A percentile compares a stretch with the other conserved stretches of the same genome.
Evolutionary conservation across 1,140 invertebrate species (phyloP).

Genomic region (Aphidius ervi): DNA sequence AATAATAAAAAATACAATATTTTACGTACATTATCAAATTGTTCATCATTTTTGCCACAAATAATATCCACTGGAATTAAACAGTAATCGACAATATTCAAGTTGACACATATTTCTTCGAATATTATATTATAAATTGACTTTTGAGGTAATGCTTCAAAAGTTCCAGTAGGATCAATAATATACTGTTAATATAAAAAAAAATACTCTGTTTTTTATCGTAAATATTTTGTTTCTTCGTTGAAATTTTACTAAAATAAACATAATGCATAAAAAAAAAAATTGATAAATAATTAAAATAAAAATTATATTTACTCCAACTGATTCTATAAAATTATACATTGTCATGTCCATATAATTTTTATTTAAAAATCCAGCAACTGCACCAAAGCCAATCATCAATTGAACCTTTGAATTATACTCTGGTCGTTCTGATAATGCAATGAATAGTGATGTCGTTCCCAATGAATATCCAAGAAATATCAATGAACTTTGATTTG

Average conservation of each 20-base stretch:
- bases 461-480: not conserved
- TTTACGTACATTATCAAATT: not conserved
- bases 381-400: not conserved
- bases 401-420: conserved; percentile 1
- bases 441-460: not conserved
- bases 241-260: too few species aligned
- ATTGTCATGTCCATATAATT: not conserved
- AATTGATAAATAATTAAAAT: not conserved
- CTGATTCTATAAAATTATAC: not conserved
- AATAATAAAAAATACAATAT: not conserved
- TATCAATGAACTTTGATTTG: not conserved
- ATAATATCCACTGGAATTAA: too few species aligned
- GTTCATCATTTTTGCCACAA: not conserved
- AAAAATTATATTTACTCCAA: not conserved
- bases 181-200: too few species aligned
- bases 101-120: too few species aligned
- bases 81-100: too few species aligned
- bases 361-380: not conserved
- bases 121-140: too few species aligned
- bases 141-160: too few species aligned
- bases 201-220: too few species aligned
- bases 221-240: too few species aligned
- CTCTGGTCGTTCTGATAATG: not conserved
- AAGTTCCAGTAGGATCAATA: too few species aligned
- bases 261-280: too few species aligned